Base-by-base conservation (phyloP, 2,888 invertebrate species). In the Drosophila paranaensis region DNA sequence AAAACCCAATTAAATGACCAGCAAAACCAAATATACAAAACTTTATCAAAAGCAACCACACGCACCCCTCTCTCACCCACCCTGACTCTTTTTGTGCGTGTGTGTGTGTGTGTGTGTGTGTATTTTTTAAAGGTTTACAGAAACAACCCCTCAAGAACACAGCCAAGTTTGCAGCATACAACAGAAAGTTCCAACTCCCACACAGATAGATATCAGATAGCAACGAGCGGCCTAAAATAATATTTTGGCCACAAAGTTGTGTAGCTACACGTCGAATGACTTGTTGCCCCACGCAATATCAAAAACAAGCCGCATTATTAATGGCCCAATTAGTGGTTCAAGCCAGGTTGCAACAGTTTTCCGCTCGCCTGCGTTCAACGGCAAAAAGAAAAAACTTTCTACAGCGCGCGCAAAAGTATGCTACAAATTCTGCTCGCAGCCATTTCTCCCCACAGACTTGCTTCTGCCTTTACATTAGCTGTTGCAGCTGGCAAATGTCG, bases 261-360 rank as follows among this genome's bases (percentile, higher is more conserved):
- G 33, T 39, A 51, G 46, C 35, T 62, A 74, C 55, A 62, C 39
- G 40, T 27, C 13, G 66, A 64, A 57, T 79, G 79, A 81, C 88
- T 88, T 84, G 74, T 82, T 82, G 82, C 63, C 85, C 39, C 37
- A 27, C 46, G 46, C 54, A 77, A 72, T 64, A 68, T 64, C 68
- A 64, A 50, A 60, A 79, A 57, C 70, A 60, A 57, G 60, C 60
- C 57, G 64, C 62, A 80, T 87, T 81, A 74, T 85, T 75, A 88
- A 88, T 79, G 82, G 71, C 67, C 79, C 85, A 86, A 89, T 86
- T 89, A 89, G 84, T 71, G 74, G 60, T 60, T 33, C 33, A 65
- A 53, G 14, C 60, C 60, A 43, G 37, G 43, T 56, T 71, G 60
- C 78, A 58, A 61, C 58, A 68, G 61, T 65, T 64, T 68, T 64